Base-by-base conservation (phyloP, 2,888 invertebrate species). In the Arenicola marina region DNA sequence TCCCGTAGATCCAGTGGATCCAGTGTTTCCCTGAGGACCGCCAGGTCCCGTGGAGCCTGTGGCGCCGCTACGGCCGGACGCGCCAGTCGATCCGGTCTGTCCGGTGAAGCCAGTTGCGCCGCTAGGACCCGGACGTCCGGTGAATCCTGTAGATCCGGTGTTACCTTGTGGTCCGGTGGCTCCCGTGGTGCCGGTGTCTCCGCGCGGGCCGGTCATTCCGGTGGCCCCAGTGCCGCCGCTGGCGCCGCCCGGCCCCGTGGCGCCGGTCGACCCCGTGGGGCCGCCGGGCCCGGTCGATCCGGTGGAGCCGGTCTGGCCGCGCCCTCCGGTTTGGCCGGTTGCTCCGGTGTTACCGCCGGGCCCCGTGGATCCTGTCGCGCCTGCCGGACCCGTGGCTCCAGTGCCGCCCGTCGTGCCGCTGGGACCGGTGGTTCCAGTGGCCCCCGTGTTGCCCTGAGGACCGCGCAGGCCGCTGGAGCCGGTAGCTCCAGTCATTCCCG, bases 1-100 rank as follows among this genome's bases (percentile, higher is more conserved):
- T 28, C 68, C 68, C 31, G 56, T 56, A 28, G 28, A 2, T 21
- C 66, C 66, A 32, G 55, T 44, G 32, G 31, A 2, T 60, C 62
- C 62, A 18, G 59, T 61, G 21, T 15, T 33, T 26, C 61, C 61
- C 29, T 38, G 38, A 2, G 46, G 44, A 51, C 64, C 64, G n/a
- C 31, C 15, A 15, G 59, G 55, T 53, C 66, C 66, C 4, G 43
- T 53, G 4, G n/a, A 18, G 29, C 63, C 63, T 54, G 63, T 63
- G 3, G 4, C 15, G 18, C 60, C 60, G 21, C 4, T 4, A 11
- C n/a, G 29, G 34, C 62, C 62, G 4, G 58, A 51, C 2, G 48
- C 11, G 26, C 48, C 48, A 48, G 48, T 48, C 24, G 32, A 4
- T 59, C 59, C 59, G 38, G 56, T 57, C 18, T 18, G 15, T 11